Evolutionary conservation across 2,888 invertebrate species (phyloP).

Genomic region (Clivina fossor): DNA sequence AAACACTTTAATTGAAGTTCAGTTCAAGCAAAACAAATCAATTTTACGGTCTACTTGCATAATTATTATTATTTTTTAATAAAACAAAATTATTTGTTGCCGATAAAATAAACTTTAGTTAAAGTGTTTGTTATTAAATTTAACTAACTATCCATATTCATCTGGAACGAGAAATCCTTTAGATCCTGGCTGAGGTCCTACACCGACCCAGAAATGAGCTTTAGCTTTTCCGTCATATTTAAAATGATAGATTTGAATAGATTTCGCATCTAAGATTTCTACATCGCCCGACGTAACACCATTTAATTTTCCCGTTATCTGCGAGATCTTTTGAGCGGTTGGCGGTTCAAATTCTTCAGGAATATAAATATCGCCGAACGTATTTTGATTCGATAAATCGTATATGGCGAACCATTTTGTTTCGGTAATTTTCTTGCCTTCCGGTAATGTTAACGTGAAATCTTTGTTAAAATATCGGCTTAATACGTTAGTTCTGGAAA

Average conservation of each 20-base stretch:
- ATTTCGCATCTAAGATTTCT: conserved; percentile 78
- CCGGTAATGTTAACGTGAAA: conserved; percentile 78
- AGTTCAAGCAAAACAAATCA: no score
- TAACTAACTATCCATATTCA: conserved; percentile 87
- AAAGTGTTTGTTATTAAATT: conserved; percentile 5
- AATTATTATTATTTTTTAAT: no score
- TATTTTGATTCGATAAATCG: conserved; percentile 82
- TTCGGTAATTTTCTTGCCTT: conserved; percentile 82
- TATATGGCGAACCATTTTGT: conserved; percentile 89
- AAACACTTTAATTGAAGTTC: no score
- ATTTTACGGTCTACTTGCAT: no score
- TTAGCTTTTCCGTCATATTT: conserved; percentile 75
- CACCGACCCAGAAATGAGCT: conserved; percentile 85
- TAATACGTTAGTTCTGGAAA: conserved; percentile 77
- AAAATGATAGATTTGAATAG: conserved; percentile 74
- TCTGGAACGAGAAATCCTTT: conserved; percentile 83
- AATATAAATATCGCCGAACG: conserved; percentile 86
- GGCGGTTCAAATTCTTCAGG: conserved; percentile 91
- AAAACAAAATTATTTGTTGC: conserved; percentile 7
- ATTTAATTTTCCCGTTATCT: conserved; percentile 63
- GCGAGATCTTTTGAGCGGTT: conserved; percentile 61
- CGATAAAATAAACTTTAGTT: not conserved
- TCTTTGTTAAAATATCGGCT: conserved; percentile 85
- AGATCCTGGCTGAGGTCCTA: conserved; percentile 82
- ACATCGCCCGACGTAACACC: conserved; percentile 72